A percentile compares a stretch with the other conserved stretches of the same genome.
Conservation (phyloP, 2,888 invertebrate genomes). For the Chrysodeixis includens region DNA sequence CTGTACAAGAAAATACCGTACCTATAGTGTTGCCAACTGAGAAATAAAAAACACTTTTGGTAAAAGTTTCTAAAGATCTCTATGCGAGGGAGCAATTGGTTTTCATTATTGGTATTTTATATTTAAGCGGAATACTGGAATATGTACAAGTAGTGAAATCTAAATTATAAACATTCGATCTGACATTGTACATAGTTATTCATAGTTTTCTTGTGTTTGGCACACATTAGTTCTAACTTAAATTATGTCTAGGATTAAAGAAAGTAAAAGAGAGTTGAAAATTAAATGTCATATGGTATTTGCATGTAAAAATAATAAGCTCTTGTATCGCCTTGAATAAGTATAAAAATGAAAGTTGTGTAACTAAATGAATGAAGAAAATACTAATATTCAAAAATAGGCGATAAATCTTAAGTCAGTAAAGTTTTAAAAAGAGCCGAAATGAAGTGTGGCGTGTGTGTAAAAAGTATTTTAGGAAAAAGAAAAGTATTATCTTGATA, state of each 20-base stretch:
- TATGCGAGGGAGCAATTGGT: conserved; percentile 15
- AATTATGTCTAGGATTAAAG: neutral
- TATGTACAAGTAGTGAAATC: conserved; percentile 42
- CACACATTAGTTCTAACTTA: conserved; percentile 43
- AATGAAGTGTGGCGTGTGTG: neutral
- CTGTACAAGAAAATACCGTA: no score
- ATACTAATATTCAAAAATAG: neutral
- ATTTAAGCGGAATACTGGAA: conserved; percentile 24
- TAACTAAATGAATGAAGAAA: neutral
- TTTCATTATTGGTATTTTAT: conserved; percentile 10
- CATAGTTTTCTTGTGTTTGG: conserved; percentile 20
- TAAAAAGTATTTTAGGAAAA: neutral
- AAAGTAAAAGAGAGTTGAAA: neutral
- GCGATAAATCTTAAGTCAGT: neutral
- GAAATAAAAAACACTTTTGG: neutral
- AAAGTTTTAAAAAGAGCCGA: neutral
- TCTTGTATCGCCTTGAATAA: neutral
- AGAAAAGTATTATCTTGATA: neutral
- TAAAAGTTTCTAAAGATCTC: neutral
- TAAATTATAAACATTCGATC: conserved; percentile 33
- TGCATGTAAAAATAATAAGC: neutral
- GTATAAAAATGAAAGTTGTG: neutral
- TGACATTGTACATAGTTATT: conserved; percentile 43
- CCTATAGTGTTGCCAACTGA: no score
- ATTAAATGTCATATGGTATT: neutral